Conservation (phyloP, 2,888 invertebrate species). For the Diaperis boleti region DNA sequence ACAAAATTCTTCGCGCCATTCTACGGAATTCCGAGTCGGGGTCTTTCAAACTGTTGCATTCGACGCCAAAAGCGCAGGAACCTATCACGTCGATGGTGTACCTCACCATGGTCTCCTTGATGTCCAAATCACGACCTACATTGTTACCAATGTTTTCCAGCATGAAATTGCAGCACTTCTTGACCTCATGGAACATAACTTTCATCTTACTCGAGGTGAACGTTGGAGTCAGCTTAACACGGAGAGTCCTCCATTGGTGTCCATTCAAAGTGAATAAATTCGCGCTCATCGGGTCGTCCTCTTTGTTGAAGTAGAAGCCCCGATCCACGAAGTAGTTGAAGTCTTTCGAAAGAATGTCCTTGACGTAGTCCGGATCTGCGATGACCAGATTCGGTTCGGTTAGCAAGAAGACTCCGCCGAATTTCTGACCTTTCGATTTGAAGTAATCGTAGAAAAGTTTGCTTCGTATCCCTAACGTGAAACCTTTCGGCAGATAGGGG, state of each 20-base stretch:
- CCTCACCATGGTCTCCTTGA: slow-evolving; percentile 68
- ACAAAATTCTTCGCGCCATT: slow-evolving; percentile 57
- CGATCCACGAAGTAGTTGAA: slow-evolving; percentile 55
- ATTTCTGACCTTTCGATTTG: slow-evolving; percentile 30
- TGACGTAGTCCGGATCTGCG: slow-evolving; percentile 53
- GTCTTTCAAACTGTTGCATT: slow-evolving; percentile 69
- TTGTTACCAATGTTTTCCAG: slow-evolving; percentile 32
- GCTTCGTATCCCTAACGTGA: slow-evolving; percentile 39
- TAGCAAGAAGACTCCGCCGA: slow-evolving; percentile 39
- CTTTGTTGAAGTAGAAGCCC: slow-evolving; percentile 50
- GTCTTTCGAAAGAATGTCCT: slow-evolving; percentile 54
- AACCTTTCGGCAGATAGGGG: slow-evolving; percentile 33
- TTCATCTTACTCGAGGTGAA: slow-evolving; percentile 32
- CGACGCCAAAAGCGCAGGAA: slow-evolving; percentile 71
- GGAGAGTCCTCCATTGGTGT: slow-evolving; percentile 34
- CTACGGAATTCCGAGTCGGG: slow-evolving; percentile 59
- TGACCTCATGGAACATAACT: slow-evolving; percentile 62
- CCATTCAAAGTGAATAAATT: slow-evolving; percentile 54
- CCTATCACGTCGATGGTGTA: slow-evolving; percentile 73
- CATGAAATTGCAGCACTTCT: slow-evolving; percentile 50
- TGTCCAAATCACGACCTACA: slow-evolving; percentile 44
- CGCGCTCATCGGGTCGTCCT: slow-evolving; percentile 51
- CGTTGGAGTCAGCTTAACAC: slow-evolving; percentile 26
- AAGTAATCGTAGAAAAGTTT: slow-evolving; percentile 47
- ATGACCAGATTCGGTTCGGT: slow-evolving; percentile 52